A percentile compares a stretch with the other conserved stretches of the same genome.
These are phyloP conservation scores for Engystomops pustulosus DNA, from an alignment of 2,113 vertebrate genomes.

Conservation along the genomic window DNA sequence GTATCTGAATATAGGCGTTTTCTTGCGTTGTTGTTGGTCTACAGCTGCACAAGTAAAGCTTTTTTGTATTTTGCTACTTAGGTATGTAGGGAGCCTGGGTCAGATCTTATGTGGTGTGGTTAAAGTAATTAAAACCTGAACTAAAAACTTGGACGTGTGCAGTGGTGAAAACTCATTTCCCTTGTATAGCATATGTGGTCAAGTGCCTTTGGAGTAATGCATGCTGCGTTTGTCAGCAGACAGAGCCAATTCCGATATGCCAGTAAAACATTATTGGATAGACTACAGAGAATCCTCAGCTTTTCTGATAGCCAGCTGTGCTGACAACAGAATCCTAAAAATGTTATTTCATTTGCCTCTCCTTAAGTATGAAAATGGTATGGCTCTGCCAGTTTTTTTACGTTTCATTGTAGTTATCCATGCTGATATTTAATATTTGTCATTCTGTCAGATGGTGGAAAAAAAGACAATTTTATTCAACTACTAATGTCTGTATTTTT, in stretches of 20 bases:
- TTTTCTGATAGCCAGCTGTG: conserved; percentile 50
- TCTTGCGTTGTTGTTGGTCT: conserved; percentile 45
- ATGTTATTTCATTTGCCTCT: conserved; percentile 55
- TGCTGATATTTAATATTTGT: conserved; percentile 53
- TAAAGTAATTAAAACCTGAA: conserved; percentile 56
- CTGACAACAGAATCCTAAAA: conserved; percentile 52
- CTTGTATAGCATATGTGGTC: conserved; percentile 49
- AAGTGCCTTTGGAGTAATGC: conserved; percentile 30
- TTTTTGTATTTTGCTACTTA: conserved; percentile 1
- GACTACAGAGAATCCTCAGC: conserved; percentile 43
- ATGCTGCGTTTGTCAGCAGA: conserved; percentile 43
- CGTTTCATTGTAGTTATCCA: conserved; percentile 16
- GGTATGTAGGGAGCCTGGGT: conserved; percentile 38
- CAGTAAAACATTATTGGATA: conserved; percentile 50
- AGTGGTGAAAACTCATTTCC: conserved; percentile 53
- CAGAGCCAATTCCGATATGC: conserved; percentile 45
- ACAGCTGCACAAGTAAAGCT: conserved; percentile 47
- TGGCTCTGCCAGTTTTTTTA: conserved; percentile 35
- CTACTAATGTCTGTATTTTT: conserved; percentile 17
- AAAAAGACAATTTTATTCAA: conserved; percentile 32
- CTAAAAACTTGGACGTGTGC: conserved; percentile 48
- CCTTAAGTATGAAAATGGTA: conserved; percentile 46
- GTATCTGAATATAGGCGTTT: conserved; percentile 41
- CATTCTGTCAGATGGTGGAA: conserved; percentile 9
- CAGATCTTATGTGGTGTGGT: conserved; percentile 50